phyloP scores from a whole-genome alignment of 1,140 invertebrate species.

The Leptinotarsa texana region DNA sequence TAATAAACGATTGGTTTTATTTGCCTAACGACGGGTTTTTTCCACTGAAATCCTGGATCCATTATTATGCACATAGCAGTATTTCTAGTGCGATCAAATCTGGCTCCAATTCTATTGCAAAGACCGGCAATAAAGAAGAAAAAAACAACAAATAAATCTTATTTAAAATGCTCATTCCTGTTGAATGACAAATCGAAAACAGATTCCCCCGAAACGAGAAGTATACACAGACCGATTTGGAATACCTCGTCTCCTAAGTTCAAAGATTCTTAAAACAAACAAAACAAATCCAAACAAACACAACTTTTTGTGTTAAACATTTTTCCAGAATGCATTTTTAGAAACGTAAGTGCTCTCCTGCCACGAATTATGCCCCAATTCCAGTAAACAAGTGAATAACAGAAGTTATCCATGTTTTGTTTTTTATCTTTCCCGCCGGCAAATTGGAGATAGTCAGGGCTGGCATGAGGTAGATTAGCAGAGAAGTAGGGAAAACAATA shows the following conservation, averaged over 20 bases:
- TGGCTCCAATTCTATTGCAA: conserved; percentile 47
- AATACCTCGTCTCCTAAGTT: neutral
- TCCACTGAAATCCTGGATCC: too few relatives aligned
- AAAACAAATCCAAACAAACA: conserved; percentile 15
- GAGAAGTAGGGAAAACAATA: too few relatives aligned
- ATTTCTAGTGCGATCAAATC: conserved; percentile 43
- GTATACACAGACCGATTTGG: neutral
- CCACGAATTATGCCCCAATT: neutral
- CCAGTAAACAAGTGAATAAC: conserved; percentile 1
- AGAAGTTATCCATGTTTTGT: neutral
- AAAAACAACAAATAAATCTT: conserved; percentile 9
- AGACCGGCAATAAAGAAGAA: conserved; percentile 22
- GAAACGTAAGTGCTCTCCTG: conserved; percentile 8
- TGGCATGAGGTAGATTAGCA: too few relatives aligned
- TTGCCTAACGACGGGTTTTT: too few relatives aligned
- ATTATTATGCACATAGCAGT: too few relatives aligned
- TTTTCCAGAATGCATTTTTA: neutral
- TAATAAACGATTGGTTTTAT: too few relatives aligned
- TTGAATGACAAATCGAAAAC: conserved; percentile 9
- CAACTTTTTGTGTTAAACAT: conserved; percentile 4
- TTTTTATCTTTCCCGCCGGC: neutral
- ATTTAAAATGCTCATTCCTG: neutral
- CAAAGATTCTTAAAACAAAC: conserved; percentile 21
- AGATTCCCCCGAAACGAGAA: conserved; percentile 3
- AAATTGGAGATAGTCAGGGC: neutral